Conservation (phyloP, 2,888 invertebrate genomes). For the Cyaniris semiargus region DNA sequence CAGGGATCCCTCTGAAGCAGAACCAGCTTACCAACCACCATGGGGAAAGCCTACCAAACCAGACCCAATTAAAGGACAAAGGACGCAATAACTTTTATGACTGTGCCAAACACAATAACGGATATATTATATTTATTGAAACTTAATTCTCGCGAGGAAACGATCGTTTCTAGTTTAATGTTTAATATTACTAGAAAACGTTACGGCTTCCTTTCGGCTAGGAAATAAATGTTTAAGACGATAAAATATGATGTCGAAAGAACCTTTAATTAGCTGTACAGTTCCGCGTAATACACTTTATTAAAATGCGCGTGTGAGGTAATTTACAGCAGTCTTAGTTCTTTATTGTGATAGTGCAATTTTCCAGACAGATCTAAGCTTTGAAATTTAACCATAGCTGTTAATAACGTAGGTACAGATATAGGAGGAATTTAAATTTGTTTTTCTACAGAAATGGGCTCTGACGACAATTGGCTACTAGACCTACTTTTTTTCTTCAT, state of each 20-base stretch:
- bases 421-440: too few species aligned
- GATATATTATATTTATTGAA: constrained; percentile 28
- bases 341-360: neutral
- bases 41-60: neutral
- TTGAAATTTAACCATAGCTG: too few species aligned
- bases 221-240: constrained; percentile 28
- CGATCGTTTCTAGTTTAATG: constrained; percentile 24
- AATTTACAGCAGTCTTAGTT: neutral
- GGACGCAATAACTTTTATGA: constrained; percentile 4
- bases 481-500: too few species aligned
- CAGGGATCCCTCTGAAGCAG: too few species aligned
- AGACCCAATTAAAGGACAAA: neutral
- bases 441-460: too few species aligned
- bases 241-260: constrained; percentile 26
- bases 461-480: too few species aligned
- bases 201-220: constrained; percentile 20
- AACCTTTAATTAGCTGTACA: neutral
- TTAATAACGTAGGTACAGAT: too few species aligned
- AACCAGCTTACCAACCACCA: neutral
- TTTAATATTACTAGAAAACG: constrained; percentile 7
- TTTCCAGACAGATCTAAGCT: neutral
- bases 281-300: constrained; percentile 7
- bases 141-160: constrained; percentile 20
- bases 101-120: neutral
- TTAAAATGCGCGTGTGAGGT: neutral